These are phyloP conservation scores for Nephila pilipes DNA, from an alignment of 1,140 invertebrate genomes.

Conservation along the genomic window DNA sequence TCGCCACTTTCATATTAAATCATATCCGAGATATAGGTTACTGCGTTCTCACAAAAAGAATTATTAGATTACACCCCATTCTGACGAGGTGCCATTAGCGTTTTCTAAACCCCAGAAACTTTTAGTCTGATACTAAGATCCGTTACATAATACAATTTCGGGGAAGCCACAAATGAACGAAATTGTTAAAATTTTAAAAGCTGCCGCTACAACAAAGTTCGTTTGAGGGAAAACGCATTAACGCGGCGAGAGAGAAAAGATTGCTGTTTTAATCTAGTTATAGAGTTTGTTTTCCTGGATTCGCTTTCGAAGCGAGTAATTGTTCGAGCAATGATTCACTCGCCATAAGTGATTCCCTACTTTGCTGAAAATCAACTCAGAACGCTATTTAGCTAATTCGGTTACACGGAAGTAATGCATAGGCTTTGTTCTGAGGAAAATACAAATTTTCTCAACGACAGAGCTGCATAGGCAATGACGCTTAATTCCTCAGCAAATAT, in stretches of 20 bases:
- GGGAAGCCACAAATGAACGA: background rate
- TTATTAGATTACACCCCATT: background rate
- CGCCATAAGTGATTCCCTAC: constrained; percentile 1
- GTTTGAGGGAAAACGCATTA: background rate
- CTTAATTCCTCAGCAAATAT: too few species aligned
- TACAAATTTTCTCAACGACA: background rate
- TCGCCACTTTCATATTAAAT: too few species aligned
- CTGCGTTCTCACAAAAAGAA: background rate
- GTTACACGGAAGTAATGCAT: background rate
- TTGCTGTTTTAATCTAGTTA: constrained; percentile 3
- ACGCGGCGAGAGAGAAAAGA: background rate
- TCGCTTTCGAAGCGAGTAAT: constrained; percentile 1
- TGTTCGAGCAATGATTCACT: background rate
- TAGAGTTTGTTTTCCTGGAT: background rate
- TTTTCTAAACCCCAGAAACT: background rate
- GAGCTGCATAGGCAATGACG: background rate
- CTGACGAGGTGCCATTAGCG: constrained; percentile 22
- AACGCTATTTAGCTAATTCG: background rate
- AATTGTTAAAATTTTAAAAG: constrained; percentile 20
- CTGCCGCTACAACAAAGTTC: background rate
- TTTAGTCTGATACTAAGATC: background rate
- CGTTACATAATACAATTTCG: background rate
- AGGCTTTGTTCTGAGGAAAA: background rate
- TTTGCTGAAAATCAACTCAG: background rate
- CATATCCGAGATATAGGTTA: too few species aligned